These are phyloP conservation scores for Chloroceryle aenea DNA, from an alignment of 2,113 vertebrate genomes.

Conservation along the genomic window DNA sequence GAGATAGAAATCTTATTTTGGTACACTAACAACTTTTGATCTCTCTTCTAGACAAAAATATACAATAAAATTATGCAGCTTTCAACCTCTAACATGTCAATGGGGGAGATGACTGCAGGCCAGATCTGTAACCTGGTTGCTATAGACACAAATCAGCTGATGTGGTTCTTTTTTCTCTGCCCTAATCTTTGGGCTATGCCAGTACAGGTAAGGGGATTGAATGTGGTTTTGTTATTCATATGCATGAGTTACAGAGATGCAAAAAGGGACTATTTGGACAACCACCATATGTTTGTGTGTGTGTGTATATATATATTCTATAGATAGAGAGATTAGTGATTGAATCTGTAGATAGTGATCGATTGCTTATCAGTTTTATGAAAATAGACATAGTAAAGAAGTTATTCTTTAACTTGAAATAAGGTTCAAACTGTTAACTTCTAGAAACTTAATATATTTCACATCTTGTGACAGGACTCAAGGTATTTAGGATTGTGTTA, in stretches of 20 bases:
- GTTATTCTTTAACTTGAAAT: not conserved
- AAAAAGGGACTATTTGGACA: no score
- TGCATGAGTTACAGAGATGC: accelerated
- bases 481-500: not conserved
- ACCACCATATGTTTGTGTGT: no score
- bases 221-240: not conserved
- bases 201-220: conserved; percentile 85
- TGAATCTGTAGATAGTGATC: not conserved
- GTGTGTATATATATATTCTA: no score
- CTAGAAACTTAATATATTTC: not conserved
- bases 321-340: no score
- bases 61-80: conserved; percentile 98
- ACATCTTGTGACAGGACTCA: not conserved
- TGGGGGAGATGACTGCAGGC: conserved; percentile 94
- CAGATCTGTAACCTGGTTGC: conserved; percentile 99
- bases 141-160: conserved; percentile 97
- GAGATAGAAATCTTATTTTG: not conserved
- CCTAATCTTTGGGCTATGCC: conserved; percentile 99
- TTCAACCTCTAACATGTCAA: conserved; percentile 97
- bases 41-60: conserved; percentile 89
- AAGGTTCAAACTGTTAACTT: not conserved
- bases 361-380: not conserved
- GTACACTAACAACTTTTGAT: not conserved
- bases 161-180: conserved; percentile 99
- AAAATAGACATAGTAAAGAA: not conserved